Evolutionary conservation across 2,113 vertebrate species (phyloP), one percentile per base, ranked within the genome.

Genomic region (Pungitius pungitius): DNA sequence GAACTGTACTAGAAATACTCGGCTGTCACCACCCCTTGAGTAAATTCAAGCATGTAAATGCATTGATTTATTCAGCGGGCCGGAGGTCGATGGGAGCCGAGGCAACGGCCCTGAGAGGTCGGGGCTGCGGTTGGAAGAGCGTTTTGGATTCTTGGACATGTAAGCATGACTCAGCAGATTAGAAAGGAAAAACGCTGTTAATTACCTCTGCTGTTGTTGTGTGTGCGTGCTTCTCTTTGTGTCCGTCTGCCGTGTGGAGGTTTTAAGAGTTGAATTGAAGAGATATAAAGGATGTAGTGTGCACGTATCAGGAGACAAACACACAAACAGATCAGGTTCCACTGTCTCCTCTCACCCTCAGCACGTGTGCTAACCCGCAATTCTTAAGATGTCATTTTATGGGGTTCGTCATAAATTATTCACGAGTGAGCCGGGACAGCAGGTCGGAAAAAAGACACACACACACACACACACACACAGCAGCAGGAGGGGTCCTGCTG

Each of bases 381-480:
- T 84, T 91, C 84, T 87, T 66, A 88, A 78, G 68, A 85, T 82
- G 77, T 78, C 74, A 87, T 89, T 86, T 92, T 79, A 75, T 75
- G 68, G 57, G n/a, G 57, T 57, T 74, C 20, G 15, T 82, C 27
- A 87, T 90, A 49, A 87, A 90, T 89, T 82, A 93, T 92, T 88
- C 77, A 93, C 87, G 61, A 85, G 47, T 30, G 65, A 72, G 63
- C 33, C 42, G 63, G 56, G 58, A 45, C 35, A 77, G 69, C 63
- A 58, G 55, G 43, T 69, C 65, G 61, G 11, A 43, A 58, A 69
- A 54, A 30, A 61, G 45, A 24, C 45, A 47, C 45, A 47, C 45
- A 63, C 64, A 66, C 61, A 71, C 49, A 24, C 45, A 47, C 45
- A 47, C 45, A 63, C 64, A 66, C 61, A 71, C 49, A 65, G 30